Percentiles rank a stretch among this genome's conserved stretches.
phyloP scores from a whole-genome alignment of 2,888 invertebrate genomes.

The Platynereis dumerilii region DNA sequence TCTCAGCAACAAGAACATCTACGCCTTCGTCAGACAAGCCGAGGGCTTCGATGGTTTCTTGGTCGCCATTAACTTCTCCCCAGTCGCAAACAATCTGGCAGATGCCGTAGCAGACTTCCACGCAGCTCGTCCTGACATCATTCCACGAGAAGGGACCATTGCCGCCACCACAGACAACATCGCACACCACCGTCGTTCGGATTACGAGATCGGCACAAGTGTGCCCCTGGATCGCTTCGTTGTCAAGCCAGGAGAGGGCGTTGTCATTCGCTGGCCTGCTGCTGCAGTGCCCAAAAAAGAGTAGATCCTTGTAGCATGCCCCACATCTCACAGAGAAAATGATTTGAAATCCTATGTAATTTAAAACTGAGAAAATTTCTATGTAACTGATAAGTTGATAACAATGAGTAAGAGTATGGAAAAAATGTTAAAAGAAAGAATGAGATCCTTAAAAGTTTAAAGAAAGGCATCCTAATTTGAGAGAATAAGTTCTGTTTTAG shows the following conservation, averaged over 20 bases:
- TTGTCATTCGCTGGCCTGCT: constrained; percentile 30
- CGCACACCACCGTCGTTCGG: neutral
- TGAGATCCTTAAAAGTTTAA: too few species aligned
- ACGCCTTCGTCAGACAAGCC: constrained; percentile 53
- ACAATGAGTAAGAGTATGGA: too few species aligned
- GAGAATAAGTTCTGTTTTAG: too few species aligned
- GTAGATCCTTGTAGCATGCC: too few species aligned
- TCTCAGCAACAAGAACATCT: constrained; percentile 40
- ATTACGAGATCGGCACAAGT: constrained; percentile 28
- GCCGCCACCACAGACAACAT: constrained; percentile 37
- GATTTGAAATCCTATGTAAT: too few species aligned
- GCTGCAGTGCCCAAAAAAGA: constrained; percentile 6
- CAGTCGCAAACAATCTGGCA: neutral
- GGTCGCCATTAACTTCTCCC: constrained; percentile 54
- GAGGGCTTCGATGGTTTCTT: constrained; percentile 55
- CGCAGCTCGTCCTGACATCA: constrained; percentile 4
- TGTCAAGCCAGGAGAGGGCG: constrained; percentile 32
- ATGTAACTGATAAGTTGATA: too few species aligned
- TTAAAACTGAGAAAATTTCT: too few species aligned
- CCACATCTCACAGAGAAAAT: too few species aligned
- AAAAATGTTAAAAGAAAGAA: too few species aligned
- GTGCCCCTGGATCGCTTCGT: constrained; percentile 25
- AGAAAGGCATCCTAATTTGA: too few species aligned
- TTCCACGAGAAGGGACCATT: constrained; percentile 27
- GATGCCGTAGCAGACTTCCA: constrained; percentile 31